phyloP scores from a whole-genome alignment of 2,797 vertebrate species.

The Neosalanx taihuensis region DNA sequence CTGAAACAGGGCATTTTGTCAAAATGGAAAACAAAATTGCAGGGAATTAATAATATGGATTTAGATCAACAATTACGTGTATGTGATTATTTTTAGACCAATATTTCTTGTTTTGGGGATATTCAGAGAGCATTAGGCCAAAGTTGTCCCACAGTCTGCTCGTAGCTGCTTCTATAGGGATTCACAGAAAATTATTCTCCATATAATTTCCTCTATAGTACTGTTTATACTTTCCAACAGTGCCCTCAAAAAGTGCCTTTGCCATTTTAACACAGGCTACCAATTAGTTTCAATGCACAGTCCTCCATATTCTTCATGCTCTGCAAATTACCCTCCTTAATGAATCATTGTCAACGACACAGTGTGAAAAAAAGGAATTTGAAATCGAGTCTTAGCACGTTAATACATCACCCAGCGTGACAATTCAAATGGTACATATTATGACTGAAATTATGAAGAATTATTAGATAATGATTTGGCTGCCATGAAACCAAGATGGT shows the following conservation, averaged over 20 bases:
- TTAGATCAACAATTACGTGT: too few relatives aligned
- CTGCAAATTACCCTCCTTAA: constrained; percentile 30
- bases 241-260: constrained; percentile 10
- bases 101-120: too few relatives aligned
- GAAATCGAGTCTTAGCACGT: constrained; percentile 35
- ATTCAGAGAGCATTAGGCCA: too few relatives aligned
- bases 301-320: constrained; percentile 24
- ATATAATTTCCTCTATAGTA: too few relatives aligned
- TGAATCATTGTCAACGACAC: constrained; percentile 49
- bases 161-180: too few relatives aligned
- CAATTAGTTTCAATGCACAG: constrained; percentile 38
- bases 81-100: too few relatives aligned
- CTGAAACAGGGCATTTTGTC: too few relatives aligned
- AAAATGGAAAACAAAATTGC: too few relatives aligned
- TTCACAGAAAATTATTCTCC: too few relatives aligned
- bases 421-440: constrained; percentile 49
- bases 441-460: constrained; percentile 49
- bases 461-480: constrained; percentile 46
- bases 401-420: constrained; percentile 45
- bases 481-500: constrained; percentile 29
- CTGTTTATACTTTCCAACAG: not conserved
- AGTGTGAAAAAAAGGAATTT: constrained; percentile 43
- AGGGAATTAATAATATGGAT: too few relatives aligned
- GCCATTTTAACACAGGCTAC: constrained; percentile 28
- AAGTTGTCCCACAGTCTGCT: too few relatives aligned